Evolutionary conservation across 2,113 vertebrate genomes (phyloP).

Genomic region (Tamias sibiricus): DNA sequence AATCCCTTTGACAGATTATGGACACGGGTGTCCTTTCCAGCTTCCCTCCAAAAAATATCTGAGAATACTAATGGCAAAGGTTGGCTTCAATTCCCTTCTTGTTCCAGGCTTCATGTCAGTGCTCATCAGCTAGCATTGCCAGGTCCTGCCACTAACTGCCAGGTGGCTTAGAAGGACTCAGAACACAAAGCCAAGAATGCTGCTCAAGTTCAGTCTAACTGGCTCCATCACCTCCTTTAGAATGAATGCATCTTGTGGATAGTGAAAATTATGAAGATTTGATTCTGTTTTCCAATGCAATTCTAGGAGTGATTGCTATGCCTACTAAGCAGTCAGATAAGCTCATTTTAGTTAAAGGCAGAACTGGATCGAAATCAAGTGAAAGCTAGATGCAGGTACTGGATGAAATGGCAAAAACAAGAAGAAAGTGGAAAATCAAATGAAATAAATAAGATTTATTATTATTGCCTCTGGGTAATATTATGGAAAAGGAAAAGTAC

Average conservation of each 20-base stretch:
- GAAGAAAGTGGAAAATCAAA: neutral
- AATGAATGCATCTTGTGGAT: neutral
- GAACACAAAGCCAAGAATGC: constrained; percentile 36
- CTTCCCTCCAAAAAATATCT: neutral
- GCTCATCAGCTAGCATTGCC: neutral
- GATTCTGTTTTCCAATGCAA: constrained; percentile 64
- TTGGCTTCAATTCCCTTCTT: constrained; percentile 1
- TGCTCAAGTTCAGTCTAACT: constrained; percentile 61
- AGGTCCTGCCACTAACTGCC: constrained; percentile 27
- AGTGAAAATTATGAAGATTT: constrained; percentile 69
- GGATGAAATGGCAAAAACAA: constrained; percentile 8
- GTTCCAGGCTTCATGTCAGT: neutral
- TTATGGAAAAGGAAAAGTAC: neutral
- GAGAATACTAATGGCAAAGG: constrained; percentile 20
- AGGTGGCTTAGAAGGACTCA: neutral
- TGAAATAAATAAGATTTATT: constrained; percentile 16
- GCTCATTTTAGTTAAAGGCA: constrained; percentile 48
- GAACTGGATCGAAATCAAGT: constrained; percentile 47
- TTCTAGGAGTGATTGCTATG: constrained; percentile 57
- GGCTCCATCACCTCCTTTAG: constrained; percentile 37
- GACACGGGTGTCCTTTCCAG: neutral
- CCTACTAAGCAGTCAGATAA: constrained; percentile 32
- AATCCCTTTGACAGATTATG: neutral
- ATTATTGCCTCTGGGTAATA: neutral
- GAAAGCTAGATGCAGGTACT: constrained; percentile 1